Evolutionary conservation across 2,113 vertebrate species (phyloP), one percentile per base, ranked within the genome.

Genomic region (Pseudorectes ferrugineus): DNA sequence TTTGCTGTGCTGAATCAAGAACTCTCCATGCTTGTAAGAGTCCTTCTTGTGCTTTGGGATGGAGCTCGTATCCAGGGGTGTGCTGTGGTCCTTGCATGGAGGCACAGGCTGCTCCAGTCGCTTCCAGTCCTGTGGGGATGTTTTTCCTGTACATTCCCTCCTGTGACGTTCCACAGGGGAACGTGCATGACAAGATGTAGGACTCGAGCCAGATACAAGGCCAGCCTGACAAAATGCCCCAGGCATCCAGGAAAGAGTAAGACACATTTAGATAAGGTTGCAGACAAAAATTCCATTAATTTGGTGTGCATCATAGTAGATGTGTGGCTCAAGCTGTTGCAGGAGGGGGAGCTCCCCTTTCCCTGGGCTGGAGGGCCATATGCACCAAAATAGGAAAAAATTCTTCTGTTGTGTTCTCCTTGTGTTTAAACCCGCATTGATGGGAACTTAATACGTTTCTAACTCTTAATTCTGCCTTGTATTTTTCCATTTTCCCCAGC

Each of bases 171-270:
- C 75, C 65, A 5, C 0, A 10, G 89, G 40, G 82, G 42, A 66
- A 43, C 36, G 38, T 38, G 22, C 61, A n/a, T 43, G 85, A 89
- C 85, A 66, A 85, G 83, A 42, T 48, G 79, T 48, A 85, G 83
- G 75, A 66, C 70, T 65, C 1, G 31, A 94, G 94, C 75, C 93
- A 95, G 91, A 71, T 21, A 14, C 1, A 2, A 80, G 85, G 14
- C 63, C 91, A 94, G 80, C 74, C 93, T 90, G 92, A 87, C 90
- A 83, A 49, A 93, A 92, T 80, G 71, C 94, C 90, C 63, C 75
- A 46, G 83, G 88, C 91, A 84, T 43, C 87, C 22, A 7, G 72
- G 68, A 83, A 75, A 57, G 90, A 78, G 72, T 38, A 51, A 52
- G 79, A 86, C 59, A 89, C 78, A 63, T 71, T 59, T 35, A 88